Conservation (phyloP, 1,140 invertebrate genomes). For the Diachasma alloeum region DNA sequence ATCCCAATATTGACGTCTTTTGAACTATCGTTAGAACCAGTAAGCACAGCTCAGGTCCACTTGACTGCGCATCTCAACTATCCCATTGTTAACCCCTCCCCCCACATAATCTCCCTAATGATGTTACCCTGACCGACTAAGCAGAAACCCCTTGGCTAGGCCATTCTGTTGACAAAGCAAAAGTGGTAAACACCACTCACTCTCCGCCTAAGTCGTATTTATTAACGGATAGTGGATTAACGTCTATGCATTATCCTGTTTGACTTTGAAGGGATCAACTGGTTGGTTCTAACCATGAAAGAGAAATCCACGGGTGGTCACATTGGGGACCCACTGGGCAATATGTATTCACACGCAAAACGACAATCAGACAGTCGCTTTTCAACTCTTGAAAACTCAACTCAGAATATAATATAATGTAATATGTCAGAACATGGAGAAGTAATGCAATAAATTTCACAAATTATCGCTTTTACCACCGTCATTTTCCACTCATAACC, state of each 20-base stretch:
- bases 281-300: not conserved
- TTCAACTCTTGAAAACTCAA: too few species aligned
- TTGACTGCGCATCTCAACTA: not conserved
- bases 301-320: too few species aligned
- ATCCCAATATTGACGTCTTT: not conserved
- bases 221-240: not conserved
- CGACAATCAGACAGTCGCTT: too few species aligned
- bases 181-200: not conserved
- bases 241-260: too few species aligned
- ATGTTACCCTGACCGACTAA: not conserved
- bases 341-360: too few species aligned
- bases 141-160: not conserved
- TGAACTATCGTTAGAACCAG: not conserved
- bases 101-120: not conserved
- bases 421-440: not conserved
- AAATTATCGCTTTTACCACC: conserved; percentile 13
- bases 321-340: too few species aligned
- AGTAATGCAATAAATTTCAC: conserved; percentile 1
- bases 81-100: not conserved
- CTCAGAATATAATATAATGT: too few species aligned
- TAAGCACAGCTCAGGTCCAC: not conserved
- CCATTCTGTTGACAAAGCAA: not conserved
- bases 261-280: not conserved
- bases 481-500: conserved; percentile 10
- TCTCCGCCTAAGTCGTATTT: not conserved